Percentiles rank a stretch among this genome's conserved stretches.
phyloP scores from a whole-genome alignment of 2,797 vertebrate genomes.

The Cryptoprocta ferox region DNA sequence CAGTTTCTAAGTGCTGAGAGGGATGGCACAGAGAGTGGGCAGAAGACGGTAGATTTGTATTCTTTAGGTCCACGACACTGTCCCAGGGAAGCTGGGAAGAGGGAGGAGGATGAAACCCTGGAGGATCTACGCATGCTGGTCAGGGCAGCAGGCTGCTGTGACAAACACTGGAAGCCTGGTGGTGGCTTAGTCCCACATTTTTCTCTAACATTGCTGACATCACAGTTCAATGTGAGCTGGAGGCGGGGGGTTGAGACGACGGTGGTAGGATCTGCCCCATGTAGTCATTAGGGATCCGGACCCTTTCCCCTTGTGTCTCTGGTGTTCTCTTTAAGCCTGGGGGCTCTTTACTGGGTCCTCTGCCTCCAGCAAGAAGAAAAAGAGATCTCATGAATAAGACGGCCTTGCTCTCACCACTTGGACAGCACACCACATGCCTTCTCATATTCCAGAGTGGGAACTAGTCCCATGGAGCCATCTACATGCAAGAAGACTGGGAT shows the following conservation, averaged over 20 bases:
- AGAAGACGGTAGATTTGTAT: not conserved
- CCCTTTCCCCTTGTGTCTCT: not conserved
- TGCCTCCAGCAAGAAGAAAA: not conserved
- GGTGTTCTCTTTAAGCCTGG: not conserved
- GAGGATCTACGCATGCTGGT: rapidly evolving
- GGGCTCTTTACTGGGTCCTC: not conserved
- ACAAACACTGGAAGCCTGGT: not conserved
- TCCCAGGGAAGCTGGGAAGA: not conserved
- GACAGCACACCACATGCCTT: not conserved
- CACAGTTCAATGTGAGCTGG: not conserved
- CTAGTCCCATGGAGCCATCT: not conserved
- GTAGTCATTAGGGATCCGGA: not conserved
- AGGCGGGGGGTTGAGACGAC: no score
- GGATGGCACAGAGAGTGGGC: not conserved
- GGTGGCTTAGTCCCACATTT: no score
- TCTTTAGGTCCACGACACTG: not conserved
- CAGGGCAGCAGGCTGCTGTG: not conserved
- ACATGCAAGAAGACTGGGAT: not conserved
- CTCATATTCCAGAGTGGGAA: not conserved
- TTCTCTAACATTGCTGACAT: not conserved
- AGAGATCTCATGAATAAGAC: not conserved
- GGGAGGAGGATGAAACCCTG: no score
- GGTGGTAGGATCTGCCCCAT: not conserved
- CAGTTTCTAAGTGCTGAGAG: not conserved
- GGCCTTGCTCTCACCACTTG: not conserved